These are phyloP conservation scores for Myotis myotis DNA, from an alignment of 2,797 vertebrate genomes.

Conservation along the genomic window DNA sequence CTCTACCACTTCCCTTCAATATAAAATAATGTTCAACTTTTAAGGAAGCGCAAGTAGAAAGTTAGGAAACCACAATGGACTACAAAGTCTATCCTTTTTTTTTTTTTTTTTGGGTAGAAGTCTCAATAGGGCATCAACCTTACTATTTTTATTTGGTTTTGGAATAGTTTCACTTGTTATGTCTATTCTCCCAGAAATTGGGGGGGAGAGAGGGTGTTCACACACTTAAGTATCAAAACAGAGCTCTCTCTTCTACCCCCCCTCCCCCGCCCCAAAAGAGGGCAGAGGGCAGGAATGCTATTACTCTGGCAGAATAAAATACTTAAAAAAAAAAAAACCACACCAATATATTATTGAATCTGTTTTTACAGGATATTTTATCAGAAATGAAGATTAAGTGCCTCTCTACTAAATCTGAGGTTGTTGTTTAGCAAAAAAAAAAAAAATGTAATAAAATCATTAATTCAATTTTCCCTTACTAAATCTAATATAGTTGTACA, in stretches of 20 bases:
- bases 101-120: background rate
- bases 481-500: background rate
- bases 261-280: background rate
- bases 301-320: constrained; percentile 25
- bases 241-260: background rate
- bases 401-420: background rate
- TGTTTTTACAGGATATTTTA: constrained; percentile 7
- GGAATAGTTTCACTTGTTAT: background rate
- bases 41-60: background rate
- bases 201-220: background rate
- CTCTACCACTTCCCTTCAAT: background rate
- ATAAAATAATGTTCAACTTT: constrained; percentile 17
- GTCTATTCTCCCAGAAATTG: background rate
- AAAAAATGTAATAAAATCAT: constrained; percentile 16
- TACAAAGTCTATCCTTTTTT: background rate
- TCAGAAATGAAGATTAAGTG: constrained; percentile 24
- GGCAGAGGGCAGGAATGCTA: background rate
- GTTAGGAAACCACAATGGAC: background rate
- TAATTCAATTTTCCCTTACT: background rate
- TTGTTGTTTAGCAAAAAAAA: constrained; percentile 10
- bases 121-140: background rate
- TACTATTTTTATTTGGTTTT: constrained; percentile 24
- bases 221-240: background rate
- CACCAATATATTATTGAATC: background rate
- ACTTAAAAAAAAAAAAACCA: background rate